Percentiles rank a stretch among this genome's conserved stretches.
Evolutionary conservation across 2,113 vertebrate species (phyloP).

Genomic region (Corydoras sp.): DNA sequence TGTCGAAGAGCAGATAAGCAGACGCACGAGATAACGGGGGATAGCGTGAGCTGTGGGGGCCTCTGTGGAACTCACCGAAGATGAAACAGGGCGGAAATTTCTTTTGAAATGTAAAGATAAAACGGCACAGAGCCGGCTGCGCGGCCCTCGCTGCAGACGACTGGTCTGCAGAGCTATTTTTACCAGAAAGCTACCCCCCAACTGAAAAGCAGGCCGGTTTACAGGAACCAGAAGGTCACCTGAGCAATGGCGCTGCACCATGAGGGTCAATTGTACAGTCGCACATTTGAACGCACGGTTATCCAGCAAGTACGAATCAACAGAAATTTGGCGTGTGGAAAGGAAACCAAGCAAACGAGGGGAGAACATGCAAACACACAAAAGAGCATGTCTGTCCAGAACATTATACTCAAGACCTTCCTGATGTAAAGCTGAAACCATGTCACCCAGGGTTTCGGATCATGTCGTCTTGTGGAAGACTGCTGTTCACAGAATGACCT

Average conservation of each 20-base stretch:
- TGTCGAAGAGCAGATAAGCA: constrained; percentile 35
- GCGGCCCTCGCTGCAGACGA: constrained; percentile 11
- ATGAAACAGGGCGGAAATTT: constrained; percentile 25
- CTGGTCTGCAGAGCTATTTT: constrained; percentile 17
- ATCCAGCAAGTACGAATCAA: no score
- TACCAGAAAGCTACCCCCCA: constrained; percentile 22
- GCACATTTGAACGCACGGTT: no score
- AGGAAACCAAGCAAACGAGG: no score
- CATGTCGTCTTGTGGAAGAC: no score
- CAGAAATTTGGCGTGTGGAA: no score
- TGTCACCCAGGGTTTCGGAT: no score
- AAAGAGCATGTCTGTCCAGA: no score
- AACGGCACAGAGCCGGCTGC: constrained; percentile 30
- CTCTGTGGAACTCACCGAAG: constrained; percentile 22
- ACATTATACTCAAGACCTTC: no score
- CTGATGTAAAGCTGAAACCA: no score
- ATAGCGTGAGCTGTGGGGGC: constrained; percentile 17
- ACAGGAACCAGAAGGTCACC: constrained; percentile 1
- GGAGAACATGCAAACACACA: no score
- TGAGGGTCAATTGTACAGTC: no score
- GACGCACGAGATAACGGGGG: constrained; percentile 18
- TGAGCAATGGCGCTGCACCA: neutral
- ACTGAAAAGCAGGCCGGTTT: constrained; percentile 2
- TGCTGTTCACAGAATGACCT: no score
- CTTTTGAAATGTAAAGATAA: constrained; percentile 24